Conservation (phyloP, 1,140 invertebrate genomes). For the Periplaneta americana region DNA sequence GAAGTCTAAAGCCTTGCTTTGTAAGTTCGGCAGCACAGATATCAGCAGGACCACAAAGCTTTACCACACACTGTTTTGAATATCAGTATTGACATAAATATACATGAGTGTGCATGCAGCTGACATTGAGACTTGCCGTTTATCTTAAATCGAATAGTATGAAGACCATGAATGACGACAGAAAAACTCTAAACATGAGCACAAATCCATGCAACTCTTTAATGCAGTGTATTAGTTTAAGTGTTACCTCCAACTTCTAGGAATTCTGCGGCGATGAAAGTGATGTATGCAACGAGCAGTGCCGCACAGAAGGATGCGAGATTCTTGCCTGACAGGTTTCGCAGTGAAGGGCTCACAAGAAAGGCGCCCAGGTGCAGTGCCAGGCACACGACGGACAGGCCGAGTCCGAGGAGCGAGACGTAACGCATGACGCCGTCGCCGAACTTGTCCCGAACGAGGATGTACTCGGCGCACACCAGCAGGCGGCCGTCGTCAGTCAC, state of each 20-base stretch:
- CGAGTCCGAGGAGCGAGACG: constrained; percentile 39
- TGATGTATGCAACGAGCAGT: constrained; percentile 39
- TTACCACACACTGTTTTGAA: too few relatives aligned
- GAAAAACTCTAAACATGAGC: too few relatives aligned
- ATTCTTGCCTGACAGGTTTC: constrained; percentile 47
- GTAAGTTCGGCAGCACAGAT: too few relatives aligned
- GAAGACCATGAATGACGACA: too few relatives aligned
- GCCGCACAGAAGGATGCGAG: constrained; percentile 42
- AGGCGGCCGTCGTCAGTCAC: constrained; percentile 26
- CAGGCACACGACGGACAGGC: constrained; percentile 43
- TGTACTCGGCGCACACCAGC: constrained; percentile 25
- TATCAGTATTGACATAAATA: too few relatives aligned
- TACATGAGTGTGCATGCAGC: too few relatives aligned
- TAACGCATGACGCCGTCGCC: constrained; percentile 36
- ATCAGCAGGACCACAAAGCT: too few relatives aligned
- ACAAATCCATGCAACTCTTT: too few relatives aligned
- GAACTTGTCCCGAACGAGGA: constrained; percentile 32
- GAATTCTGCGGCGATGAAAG: constrained; percentile 38
- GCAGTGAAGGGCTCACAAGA: constrained; percentile 38
- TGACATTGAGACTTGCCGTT: too few relatives aligned
- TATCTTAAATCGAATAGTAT: too few relatives aligned
- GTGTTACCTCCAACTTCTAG: neutral
- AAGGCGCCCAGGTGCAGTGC: constrained; percentile 42
- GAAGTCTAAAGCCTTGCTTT: too few relatives aligned
- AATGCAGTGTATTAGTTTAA: too few relatives aligned